Evolutionary conservation across 1,140 invertebrate species (phyloP).

Genomic region (Phocides pigmalion): DNA sequence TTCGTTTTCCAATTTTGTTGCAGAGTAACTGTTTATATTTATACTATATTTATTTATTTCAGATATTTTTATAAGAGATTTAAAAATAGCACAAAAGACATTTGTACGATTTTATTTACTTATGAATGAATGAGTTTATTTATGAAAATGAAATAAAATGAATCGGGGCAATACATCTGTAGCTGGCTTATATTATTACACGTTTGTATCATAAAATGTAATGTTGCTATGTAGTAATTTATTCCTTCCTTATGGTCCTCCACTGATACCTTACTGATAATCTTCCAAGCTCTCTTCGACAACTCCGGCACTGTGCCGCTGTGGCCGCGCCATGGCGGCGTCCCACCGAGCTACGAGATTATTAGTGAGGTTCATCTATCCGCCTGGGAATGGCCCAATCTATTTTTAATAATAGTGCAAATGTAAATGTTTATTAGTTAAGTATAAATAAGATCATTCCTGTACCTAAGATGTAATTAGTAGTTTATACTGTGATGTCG

Average conservation of each 20-base stretch:
- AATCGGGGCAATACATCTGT: slow-evolving; percentile 67
- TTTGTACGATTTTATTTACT: slow-evolving; percentile 72
- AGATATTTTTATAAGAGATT: slow-evolving; percentile 61
- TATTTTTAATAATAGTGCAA: slow-evolving; percentile 68
- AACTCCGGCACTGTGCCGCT: too few relatives aligned
- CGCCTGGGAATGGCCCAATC: slow-evolving; percentile 64
- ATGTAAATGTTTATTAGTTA: slow-evolving; percentile 71
- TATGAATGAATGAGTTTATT: slow-evolving; percentile 63
- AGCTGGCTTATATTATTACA: slow-evolving; percentile 36
- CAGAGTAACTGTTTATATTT: slow-evolving; percentile 46
- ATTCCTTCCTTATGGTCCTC: slow-evolving; percentile 46
- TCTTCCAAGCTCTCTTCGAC: slow-evolving; percentile 25
- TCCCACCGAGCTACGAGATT: slow-evolving; percentile 26
- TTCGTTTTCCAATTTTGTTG: slow-evolving; percentile 42
- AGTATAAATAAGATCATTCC: slow-evolving; percentile 77
- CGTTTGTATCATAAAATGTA: slow-evolving; percentile 38
- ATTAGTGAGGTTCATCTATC: slow-evolving; percentile 46
- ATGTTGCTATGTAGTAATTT: slow-evolving; percentile 46
- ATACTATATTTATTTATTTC: slow-evolving; percentile 62
- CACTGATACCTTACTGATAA: slow-evolving; percentile 42
- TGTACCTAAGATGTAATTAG: slow-evolving; percentile 81
- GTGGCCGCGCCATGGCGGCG: not conserved
- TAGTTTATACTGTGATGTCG: slow-evolving; percentile 81
- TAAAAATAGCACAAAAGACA: slow-evolving; percentile 77
- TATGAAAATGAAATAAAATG: slow-evolving; percentile 49